Evolutionary conservation across 2,113 vertebrate genomes (phyloP).

Genomic region (Melierax canorus): DNA sequence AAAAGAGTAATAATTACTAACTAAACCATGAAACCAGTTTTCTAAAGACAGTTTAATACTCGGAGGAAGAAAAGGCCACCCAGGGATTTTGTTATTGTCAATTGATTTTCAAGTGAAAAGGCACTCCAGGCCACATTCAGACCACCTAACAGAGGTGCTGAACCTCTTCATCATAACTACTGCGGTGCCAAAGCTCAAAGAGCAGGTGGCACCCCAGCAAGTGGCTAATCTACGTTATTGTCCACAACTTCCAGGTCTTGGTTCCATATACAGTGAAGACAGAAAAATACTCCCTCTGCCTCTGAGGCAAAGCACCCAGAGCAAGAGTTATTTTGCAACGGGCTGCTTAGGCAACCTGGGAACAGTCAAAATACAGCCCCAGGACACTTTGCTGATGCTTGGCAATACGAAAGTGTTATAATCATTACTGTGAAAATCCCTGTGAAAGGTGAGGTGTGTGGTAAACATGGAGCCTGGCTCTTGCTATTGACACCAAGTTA

Average conservation of each 20-base stretch:
- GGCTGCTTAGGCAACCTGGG: neutral
- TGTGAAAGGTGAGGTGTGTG: neutral
- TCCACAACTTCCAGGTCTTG: neutral
- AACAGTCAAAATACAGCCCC: neutral
- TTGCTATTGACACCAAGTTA: neutral
- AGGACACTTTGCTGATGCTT: neutral
- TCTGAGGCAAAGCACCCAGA: neutral
- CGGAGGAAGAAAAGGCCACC: neutral
- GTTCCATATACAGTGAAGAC: neutral
- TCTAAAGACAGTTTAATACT: neutral
- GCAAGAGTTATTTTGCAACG: neutral
- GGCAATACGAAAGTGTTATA: neutral
- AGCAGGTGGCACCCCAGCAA: neutral
- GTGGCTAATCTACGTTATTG: accelerated
- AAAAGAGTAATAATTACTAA: neutral
- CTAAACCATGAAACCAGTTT: neutral
- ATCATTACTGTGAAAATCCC: neutral
- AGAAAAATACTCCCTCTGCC: neutral
- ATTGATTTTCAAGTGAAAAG: neutral
- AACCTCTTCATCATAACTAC: neutral
- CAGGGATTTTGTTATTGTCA: neutral
- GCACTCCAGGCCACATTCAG: neutral
- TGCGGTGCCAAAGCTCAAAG: neutral
- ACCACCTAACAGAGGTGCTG: neutral
- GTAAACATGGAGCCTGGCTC: neutral